Evolutionary conservation across 2,113 vertebrate genomes (phyloP).

Genomic region (Limnothrissa miodon): DNA sequence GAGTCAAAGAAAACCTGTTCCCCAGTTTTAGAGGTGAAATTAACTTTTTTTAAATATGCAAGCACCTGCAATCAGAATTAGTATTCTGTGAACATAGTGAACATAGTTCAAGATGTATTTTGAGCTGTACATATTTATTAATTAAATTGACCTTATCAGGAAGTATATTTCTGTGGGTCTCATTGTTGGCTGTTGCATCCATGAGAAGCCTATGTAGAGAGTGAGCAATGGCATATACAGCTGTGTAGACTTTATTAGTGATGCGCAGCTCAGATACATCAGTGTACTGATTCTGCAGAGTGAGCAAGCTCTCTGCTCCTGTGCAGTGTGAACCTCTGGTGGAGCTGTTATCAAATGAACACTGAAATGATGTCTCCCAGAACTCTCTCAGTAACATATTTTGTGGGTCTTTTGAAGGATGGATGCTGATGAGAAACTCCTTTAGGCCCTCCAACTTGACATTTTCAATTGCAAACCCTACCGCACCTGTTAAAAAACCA

Average conservation of each 20-base stretch:
- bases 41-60: conserved; percentile 60
- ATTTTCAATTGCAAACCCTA: conserved; percentile 33
- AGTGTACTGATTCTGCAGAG: conserved; percentile 34
- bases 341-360: conserved; percentile 29
- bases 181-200: not conserved
- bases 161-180: not conserved
- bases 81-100: not conserved
- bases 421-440: not conserved
- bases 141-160: conserved; percentile 27
- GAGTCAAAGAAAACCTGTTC: conserved; percentile 66
- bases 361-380: conserved; percentile 52
- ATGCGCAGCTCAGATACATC: conserved; percentile 42
- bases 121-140: not conserved
- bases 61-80: no score
- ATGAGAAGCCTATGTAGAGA: conserved; percentile 36
- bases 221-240: conserved; percentile 41
- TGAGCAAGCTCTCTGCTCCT: conserved; percentile 38
- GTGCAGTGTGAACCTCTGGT: conserved; percentile 27
- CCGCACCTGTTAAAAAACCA: conserved; percentile 42
- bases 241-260: conserved; percentile 41
- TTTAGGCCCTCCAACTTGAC: not conserved
- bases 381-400: conserved; percentile 39
- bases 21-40: conserved; percentile 62
- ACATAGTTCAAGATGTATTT: not conserved
- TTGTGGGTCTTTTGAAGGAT: not conserved